phyloP scores from a whole-genome alignment of 37 sponge, comb jelly and placozoan species.

The Amphimedon queenslandica region DNA sequence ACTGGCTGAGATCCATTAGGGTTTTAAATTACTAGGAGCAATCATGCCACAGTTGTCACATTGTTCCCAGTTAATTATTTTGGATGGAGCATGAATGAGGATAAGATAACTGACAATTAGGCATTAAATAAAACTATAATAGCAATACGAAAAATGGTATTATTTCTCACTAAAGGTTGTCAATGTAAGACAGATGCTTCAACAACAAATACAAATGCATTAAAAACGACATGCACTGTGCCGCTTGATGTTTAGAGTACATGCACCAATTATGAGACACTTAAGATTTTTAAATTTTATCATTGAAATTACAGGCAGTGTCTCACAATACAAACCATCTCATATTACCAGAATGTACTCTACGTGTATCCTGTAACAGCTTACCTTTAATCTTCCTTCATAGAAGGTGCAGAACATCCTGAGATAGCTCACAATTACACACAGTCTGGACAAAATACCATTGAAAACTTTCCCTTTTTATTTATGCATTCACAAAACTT shows the following conservation, averaged over 20 bases:
- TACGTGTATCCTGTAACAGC: no score
- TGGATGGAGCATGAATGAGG: slow-evolving; percentile 1
- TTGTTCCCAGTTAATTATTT: neutral
- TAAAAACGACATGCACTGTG: neutral
- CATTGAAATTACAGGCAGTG: no score
- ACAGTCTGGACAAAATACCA: no score
- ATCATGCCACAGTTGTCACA: neutral
- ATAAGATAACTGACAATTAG: neutral
- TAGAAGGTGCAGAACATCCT: no score
- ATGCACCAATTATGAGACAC: no score
- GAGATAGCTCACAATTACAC: no score
- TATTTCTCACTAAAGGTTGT: neutral
- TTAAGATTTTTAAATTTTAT: no score
- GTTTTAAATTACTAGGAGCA: neutral
- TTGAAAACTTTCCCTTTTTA: no score
- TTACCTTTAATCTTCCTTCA: no score
- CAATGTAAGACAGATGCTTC: neutral
- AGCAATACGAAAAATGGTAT: neutral
- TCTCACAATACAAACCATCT: no score
- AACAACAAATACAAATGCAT: neutral
- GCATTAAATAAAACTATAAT: neutral
- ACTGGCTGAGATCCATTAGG: neutral
- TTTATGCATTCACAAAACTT: no score
- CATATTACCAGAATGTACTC: no score
- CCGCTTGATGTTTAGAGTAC: neutral